Evolutionary conservation across 2,113 vertebrate species (phyloP).

Genomic region (Glaucidium brasilianum): DNA sequence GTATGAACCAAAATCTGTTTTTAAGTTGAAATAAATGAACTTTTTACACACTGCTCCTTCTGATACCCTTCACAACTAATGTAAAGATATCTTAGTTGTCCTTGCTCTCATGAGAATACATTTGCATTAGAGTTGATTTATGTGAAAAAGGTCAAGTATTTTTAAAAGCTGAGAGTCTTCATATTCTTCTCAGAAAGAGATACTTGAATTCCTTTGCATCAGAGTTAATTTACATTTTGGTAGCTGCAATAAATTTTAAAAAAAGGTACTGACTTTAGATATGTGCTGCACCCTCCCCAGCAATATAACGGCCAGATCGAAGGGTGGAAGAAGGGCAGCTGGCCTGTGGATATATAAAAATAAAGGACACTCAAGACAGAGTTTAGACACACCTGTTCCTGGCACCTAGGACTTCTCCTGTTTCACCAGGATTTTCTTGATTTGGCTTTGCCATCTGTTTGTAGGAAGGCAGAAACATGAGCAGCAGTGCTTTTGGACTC

Average conservation of each 20-base stretch:
- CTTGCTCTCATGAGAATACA: not conserved
- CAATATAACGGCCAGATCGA: not conserved
- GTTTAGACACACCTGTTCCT: not conserved
- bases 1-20: not conserved
- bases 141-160: not conserved
- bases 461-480: not conserved
- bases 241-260: not conserved
- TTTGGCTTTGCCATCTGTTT: not conserved
- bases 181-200: not conserved
- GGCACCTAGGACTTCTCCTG: not conserved
- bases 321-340: not conserved
- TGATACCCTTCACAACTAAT: not conserved
- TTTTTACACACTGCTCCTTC: not conserved
- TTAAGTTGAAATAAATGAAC: slow-evolving; percentile 5
- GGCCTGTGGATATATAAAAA: not conserved
- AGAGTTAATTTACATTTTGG: not conserved
- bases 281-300: not conserved
- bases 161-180: not conserved
- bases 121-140: not conserved
- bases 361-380: not conserved
- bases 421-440: not conserved
- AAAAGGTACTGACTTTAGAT: not conserved
- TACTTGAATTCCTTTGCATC: not conserved
- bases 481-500: not conserved
- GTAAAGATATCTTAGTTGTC: not conserved